Conservation (phyloP, 2,113 vertebrate genomes). For the Tragulus kanchil region DNA sequence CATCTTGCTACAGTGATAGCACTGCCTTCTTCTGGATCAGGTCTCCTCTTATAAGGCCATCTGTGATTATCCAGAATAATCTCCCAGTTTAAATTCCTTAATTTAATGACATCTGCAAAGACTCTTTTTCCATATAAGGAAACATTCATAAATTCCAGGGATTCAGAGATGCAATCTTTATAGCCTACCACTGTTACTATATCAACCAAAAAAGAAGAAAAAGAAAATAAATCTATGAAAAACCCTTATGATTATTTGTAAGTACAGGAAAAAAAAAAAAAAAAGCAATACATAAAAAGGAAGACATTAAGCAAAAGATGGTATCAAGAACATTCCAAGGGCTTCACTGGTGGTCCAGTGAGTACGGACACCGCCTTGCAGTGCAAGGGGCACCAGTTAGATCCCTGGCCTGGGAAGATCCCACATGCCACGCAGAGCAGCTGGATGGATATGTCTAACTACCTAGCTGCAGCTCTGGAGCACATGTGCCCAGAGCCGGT, state of each 20-base stretch:
- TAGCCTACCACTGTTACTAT: background rate
- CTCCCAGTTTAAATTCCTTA: background rate
- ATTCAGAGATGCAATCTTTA: background rate
- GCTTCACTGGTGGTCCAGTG: too few relatives aligned
- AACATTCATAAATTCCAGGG: background rate
- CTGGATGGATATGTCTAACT: too few relatives aligned
- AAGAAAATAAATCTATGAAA: background rate
- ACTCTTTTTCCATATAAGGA: background rate
- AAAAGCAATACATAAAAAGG: background rate
- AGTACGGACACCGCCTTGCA: too few relatives aligned
- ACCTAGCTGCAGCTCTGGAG: too few relatives aligned
- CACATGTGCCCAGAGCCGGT: too few relatives aligned
- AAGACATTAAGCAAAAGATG: constrained; percentile 25
- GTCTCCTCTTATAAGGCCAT: background rate
- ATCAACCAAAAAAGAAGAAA: background rate
- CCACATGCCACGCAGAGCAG: too few relatives aligned
- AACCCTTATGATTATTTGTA: constrained; percentile 32
- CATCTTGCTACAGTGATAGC: background rate
- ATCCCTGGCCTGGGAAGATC: too few relatives aligned
- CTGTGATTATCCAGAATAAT: background rate
- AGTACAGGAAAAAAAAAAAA: background rate
- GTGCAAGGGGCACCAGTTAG: too few relatives aligned
- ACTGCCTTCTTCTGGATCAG: background rate
- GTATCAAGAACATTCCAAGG: background rate
- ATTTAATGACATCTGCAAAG: background rate